A percentile compares a stretch with the other conserved stretches of the same genome.
Conservation (phyloP, 2,888 invertebrate genomes). For the Caenorhabditis wallacei region DNA sequence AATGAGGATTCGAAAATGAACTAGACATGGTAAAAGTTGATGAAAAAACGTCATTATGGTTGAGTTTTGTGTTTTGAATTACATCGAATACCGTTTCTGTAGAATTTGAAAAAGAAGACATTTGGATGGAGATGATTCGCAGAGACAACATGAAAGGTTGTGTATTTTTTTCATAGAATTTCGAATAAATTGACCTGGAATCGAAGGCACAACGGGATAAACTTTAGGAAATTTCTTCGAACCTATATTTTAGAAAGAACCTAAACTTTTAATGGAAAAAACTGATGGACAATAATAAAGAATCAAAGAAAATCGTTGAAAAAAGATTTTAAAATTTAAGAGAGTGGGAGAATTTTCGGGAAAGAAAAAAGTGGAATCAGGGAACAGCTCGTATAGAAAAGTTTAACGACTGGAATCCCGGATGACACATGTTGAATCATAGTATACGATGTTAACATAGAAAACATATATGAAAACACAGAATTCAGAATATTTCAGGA, state of each 20-base stretch:
- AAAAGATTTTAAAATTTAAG: background rate
- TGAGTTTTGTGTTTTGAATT: conserved; percentile 4
- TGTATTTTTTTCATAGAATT: no score
- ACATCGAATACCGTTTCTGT: no score
- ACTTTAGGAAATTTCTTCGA: no score
- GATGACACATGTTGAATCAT: conserved; percentile 48
- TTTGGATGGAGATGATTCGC: no score
- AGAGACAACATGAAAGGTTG: no score
- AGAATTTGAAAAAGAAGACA: no score
- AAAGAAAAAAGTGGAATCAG: conserved; percentile 29
- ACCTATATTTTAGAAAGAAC: background rate
- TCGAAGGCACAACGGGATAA: no score
- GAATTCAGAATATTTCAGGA: background rate
- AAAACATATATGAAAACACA: background rate
- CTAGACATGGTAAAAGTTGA: conserved; percentile 9
- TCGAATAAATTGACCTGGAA: no score
- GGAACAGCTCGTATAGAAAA: conserved; percentile 53
- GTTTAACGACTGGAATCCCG: conserved; percentile 46
- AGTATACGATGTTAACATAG: conserved; percentile 14
- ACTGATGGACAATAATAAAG: no score
- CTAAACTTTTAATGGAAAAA: background rate
- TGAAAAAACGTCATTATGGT: conserved; percentile 34
- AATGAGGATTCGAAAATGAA: conserved; percentile 8
- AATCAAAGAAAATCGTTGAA: background rate
- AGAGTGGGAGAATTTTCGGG: background rate